Evolutionary conservation across 2,797 vertebrate genomes (phyloP).

Genomic region (Tokudaia muenninki): DNA sequence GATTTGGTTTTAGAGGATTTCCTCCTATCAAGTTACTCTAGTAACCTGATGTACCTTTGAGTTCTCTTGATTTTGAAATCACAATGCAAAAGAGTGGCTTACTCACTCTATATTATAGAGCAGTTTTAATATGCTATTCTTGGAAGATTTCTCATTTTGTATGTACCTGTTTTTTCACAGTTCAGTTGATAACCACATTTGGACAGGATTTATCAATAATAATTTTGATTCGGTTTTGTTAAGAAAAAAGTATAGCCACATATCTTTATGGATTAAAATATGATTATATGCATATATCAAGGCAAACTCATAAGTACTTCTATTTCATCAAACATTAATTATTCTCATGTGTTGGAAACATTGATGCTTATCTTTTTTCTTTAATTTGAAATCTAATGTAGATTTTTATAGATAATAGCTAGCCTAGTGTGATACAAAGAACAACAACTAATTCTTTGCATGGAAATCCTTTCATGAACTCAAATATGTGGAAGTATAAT

Average conservation of each 20-base stretch:
- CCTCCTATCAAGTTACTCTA: not conserved
- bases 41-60: not conserved
- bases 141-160: constrained; percentile 38
- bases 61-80: constrained; percentile 17
- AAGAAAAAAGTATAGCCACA: not conserved
- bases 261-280: not conserved
- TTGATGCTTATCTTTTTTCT: not conserved
- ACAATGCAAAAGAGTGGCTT: constrained; percentile 53
- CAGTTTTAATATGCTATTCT: constrained; percentile 35
- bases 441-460: not conserved
- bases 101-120: not conserved
- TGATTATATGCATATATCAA: not conserved
- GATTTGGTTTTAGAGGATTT: not conserved
- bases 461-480: constrained; percentile 14
- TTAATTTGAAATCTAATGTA: not conserved
- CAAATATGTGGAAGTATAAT: not conserved
- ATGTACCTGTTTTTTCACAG: constrained; percentile 43
- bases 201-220: not conserved
- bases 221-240: not conserved
- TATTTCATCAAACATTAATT: not conserved
- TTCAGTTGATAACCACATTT: constrained; percentile 34
- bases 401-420: not conserved
- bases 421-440: not conserved
- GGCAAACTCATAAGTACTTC: not conserved
- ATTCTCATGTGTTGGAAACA: not conserved